Evolutionary conservation across 1,140 invertebrate species (phyloP), one percentile per base, ranked within the genome.

Genomic region (Tigriopus japonicus): DNA sequence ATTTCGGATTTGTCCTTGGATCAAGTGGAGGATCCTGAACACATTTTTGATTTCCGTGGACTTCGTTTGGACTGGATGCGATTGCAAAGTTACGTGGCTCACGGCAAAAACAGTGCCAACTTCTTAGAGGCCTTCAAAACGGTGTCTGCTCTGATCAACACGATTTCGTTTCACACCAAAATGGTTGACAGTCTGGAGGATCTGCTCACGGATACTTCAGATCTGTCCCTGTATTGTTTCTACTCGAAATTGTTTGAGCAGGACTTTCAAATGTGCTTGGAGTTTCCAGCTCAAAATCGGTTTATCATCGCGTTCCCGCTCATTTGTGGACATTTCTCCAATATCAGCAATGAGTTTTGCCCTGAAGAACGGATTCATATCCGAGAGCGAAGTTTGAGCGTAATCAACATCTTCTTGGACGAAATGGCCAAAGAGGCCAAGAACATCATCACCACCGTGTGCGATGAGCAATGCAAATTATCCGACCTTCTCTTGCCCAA

Each of bases 371-470:
- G 80, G 67, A 69, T 68, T 75, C 89, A 95, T 70, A 93, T 96
- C 66, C 80, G 93, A 61, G 91, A 96, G 69, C 78, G 91, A 61
- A 94, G 91, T 70, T 75, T 98, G 6, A 94, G 91, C 62, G 90
- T 97, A 52, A 91, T 97, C 0, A 96, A 98, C 69, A 87, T 93
- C 77, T 97, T 93, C 71, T 74, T 99, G 28, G 92, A 97, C 70
- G 92, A 98, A 75, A 97, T 98, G 88, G 89, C 92, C 0, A 96
- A 96, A 74, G 93, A 98, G 75, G 89, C 92, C 0, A 97, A 96
- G 72, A 96, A 97, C 72, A 96, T 97, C 42, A 95, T 97, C 21
- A 96, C 92, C 0, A 91, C 90, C 1, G 95, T 98, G 69, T 97
- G 93, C 76, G 92, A 97, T 73, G 89, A 96, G 68, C 90, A 95